phyloP scores from a whole-genome alignment of 2,888 invertebrate genomes.

The Polyommatus icarus region DNA sequence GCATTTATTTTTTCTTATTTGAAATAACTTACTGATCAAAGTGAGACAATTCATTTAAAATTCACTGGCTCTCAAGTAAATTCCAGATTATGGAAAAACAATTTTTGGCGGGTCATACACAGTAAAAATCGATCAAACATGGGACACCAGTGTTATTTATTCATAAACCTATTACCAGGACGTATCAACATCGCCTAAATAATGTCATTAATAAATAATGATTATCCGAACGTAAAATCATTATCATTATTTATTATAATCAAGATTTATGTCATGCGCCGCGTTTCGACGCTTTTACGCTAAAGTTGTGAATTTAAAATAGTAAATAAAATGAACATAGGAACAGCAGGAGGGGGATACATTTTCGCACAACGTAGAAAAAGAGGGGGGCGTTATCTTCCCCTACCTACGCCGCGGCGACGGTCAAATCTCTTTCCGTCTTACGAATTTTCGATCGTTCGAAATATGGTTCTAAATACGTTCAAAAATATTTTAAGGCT shows the following conservation, averaged over 20 bases:
- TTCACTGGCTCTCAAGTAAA: too few species aligned
- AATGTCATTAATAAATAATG: conserved; percentile 28
- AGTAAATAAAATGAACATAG: background rate
- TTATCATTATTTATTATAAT: conserved; percentile 31
- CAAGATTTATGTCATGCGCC: conserved; percentile 25
- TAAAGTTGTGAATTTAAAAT: background rate
- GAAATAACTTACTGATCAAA: too few species aligned
- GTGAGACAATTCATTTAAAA: too few species aligned
- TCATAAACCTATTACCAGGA: conserved; percentile 17
- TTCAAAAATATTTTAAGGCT: too few species aligned
- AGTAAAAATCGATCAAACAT: background rate
- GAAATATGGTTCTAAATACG: too few species aligned
- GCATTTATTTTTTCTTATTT: too few species aligned
- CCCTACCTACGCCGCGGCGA: too few species aligned
- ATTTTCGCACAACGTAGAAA: background rate
- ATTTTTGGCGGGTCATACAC: too few species aligned
- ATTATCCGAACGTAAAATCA: conserved; percentile 30
- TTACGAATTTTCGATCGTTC: too few species aligned
- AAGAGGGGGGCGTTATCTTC: background rate
- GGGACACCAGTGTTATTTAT: conserved; percentile 7
- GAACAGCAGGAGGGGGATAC: background rate
- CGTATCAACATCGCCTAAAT: conserved; percentile 19
- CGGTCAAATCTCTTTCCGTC: too few species aligned
- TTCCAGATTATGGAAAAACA: too few species aligned
- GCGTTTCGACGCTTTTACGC: background rate